These are phyloP conservation scores for Pristionchus exspectatus DNA, from an alignment of 2,888 invertebrate species.

Conservation along the genomic window DNA sequence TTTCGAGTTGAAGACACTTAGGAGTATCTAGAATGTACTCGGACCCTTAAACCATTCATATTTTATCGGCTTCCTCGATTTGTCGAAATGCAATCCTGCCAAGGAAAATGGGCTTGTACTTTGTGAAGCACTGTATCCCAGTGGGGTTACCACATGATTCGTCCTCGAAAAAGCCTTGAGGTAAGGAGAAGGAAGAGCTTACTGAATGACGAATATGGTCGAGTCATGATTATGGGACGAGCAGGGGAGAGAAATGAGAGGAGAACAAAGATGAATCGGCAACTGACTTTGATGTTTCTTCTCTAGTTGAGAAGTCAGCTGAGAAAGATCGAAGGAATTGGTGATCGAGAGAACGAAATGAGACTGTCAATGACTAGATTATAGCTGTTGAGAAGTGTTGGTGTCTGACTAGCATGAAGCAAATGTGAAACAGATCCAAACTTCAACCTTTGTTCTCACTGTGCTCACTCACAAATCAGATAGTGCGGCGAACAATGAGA, in stretches of 20 bases:
- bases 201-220: not conserved
- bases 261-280: not conserved
- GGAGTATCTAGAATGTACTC: not conserved
- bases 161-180: not conserved
- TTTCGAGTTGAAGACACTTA: not conserved
- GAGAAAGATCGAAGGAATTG: not conserved
- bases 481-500: no score
- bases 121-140: not conserved
- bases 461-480: no score
- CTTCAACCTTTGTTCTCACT: no score
- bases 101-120: not conserved
- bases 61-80: not conserved
- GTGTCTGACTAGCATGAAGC: no score
- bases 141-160: not conserved
- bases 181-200: not conserved
- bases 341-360: not conserved
- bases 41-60: not conserved
- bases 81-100: no score
- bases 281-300: slow-evolving; percentile 3
- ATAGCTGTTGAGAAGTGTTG: not conserved
- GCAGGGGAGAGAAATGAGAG: not conserved
- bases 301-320: not conserved
- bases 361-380: not conserved
- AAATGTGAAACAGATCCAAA: no score
- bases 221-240: not conserved